Conservation (phyloP, 2,797 vertebrate genomes). For the Xenentodon cancila region DNA sequence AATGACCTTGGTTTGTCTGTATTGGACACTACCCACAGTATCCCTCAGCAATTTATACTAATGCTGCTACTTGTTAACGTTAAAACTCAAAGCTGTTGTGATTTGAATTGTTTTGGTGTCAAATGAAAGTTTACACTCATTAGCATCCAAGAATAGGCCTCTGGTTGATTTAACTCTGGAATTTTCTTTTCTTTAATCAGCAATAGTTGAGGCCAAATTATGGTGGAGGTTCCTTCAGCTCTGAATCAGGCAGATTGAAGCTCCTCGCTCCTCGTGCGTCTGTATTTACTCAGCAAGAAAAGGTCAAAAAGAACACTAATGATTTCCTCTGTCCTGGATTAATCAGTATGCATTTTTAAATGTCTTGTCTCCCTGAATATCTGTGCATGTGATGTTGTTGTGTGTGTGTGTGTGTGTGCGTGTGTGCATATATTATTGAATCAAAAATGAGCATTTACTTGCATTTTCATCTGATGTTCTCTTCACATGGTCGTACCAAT, state of each 20-base stretch:
- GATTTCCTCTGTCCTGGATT: conserved; percentile 58
- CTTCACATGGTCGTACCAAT: conserved; percentile 11
- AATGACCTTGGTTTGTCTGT: too few relatives aligned
- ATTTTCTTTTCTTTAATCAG: neutral
- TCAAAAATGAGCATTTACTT: conserved; percentile 40
- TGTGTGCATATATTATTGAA: conserved; percentile 25
- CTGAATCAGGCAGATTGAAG: conserved; percentile 23
- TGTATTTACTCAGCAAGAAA: conserved; percentile 65
- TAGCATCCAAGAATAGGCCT: too few relatives aligned
- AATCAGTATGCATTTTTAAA: conserved; percentile 54
- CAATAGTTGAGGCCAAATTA: conserved; percentile 46
- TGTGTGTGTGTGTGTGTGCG: conserved; percentile 7
- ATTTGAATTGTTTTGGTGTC: too few relatives aligned
- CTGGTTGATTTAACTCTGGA: too few relatives aligned
- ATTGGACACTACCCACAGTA: too few relatives aligned
- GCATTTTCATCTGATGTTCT: conserved; percentile 22
- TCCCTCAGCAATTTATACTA: too few relatives aligned
- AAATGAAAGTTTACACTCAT: too few relatives aligned
- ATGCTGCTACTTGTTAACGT: too few relatives aligned
- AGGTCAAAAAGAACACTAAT: conserved; percentile 58
- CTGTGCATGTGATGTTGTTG: neutral
- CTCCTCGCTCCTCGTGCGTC: conserved; percentile 25
- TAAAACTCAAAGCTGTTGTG: too few relatives aligned
- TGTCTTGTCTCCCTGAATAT: neutral
- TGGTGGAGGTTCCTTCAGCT: conserved; percentile 36